A percentile compares a stretch with the other conserved stretches of the same genome.
phyloP scores from a whole-genome alignment of 2,888 invertebrate genomes.

The Peribatodes rhomboidaria region DNA sequence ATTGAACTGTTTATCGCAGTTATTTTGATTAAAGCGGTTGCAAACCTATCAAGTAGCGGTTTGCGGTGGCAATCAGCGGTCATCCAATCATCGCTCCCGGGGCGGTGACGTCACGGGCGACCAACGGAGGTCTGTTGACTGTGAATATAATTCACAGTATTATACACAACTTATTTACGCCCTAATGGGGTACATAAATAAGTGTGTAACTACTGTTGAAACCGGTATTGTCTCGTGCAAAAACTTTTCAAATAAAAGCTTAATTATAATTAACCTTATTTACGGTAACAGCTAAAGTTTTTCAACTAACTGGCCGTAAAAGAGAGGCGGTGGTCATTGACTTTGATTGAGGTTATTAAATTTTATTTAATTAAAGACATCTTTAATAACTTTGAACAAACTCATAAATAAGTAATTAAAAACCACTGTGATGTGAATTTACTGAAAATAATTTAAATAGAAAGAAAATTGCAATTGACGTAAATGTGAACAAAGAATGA shows the following conservation, averaged over 20 bases:
- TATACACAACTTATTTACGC: not conserved
- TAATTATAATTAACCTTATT: slow-evolving; percentile 26
- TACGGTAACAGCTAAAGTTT: slow-evolving; percentile 30
- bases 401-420: not conserved
- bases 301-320: slow-evolving; percentile 18
- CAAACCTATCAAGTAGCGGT: too few relatives aligned
- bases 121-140: too few relatives aligned
- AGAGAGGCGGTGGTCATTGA: slow-evolving; percentile 29
- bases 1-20: too few relatives aligned
- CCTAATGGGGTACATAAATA: slow-evolving; percentile 1
- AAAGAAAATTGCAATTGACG: not conserved
- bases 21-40: too few relatives aligned
- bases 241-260: slow-evolving; percentile 32
- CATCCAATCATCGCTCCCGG: too few relatives aligned
- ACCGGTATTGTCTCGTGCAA: slow-evolving; percentile 2
- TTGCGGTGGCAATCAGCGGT: too few relatives aligned
- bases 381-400: slow-evolving; percentile 8
- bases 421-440: not conserved
- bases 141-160: too few relatives aligned
- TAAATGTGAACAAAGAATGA: not conserved
- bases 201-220: slow-evolving; percentile 2
- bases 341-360: slow-evolving; percentile 15
- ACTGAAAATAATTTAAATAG: not conserved
- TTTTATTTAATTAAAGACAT: slow-evolving; percentile 14
- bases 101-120: too few relatives aligned